Evolutionary conservation across 2,888 invertebrate species (phyloP), one percentile per base, ranked within the genome.

Genomic region (Hypomecis atomaria): DNA sequence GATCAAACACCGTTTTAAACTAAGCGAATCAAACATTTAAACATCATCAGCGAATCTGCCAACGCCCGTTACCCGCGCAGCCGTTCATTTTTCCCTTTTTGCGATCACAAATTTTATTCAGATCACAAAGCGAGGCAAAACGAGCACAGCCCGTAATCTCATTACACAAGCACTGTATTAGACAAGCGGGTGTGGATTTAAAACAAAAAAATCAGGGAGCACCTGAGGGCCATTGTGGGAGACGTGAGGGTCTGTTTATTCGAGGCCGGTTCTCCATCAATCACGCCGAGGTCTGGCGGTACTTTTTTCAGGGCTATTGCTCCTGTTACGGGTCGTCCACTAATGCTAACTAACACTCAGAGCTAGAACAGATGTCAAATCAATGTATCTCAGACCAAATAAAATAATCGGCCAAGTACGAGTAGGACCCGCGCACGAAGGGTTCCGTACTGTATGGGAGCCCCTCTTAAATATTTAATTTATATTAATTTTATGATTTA

Each of bases 171-270:
- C 55, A 56, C 54, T 66, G 66, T 56, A 65, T 65, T 58, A 62
- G 66, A 62, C 66, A 65, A 65, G 54, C 58, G 54, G 55, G 61
- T 65, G 63, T 66, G 63, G 74, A 80, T 80, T 83, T 76, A 78
- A 69, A 82, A 83, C 81, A 82, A 83, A 84, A 60, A 83, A 83
- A 78, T 75, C 72, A 65, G 71, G 68, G 64, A 74, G 77, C 85
- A 89, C 88, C 89, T 87, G 86, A 85, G 87, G 77, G 83, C 79
- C 78, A 79, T 84, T 81, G 84, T 72, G 74, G 70, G 75, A 80
- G 81, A 83, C 85, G 83, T 78, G 82, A 78, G 82, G 87, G 85
- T 82, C 80, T 86, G 87, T 88, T 87, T 87, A 89, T 87, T 85
- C 81, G 83, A 82, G 78, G 79, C 81, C 78, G 78, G 79, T 76